phyloP scores from a whole-genome alignment of 2,888 invertebrate species.

The Drosophila quinaria region DNA sequence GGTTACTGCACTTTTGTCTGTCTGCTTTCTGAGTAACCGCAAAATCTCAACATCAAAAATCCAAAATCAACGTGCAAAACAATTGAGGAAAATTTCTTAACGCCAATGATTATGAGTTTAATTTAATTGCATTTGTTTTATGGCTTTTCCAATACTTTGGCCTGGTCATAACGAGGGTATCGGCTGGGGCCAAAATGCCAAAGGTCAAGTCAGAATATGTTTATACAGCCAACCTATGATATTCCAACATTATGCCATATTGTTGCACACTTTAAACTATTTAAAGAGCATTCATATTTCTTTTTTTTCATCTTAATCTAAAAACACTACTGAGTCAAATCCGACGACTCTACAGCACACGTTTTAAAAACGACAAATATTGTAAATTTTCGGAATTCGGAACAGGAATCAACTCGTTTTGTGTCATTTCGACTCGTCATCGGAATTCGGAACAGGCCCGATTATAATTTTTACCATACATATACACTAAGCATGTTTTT shows the following conservation, averaged over 20 bases:
- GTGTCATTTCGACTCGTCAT: too few relatives aligned
- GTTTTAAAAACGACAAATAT: too few relatives aligned
- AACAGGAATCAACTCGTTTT: too few relatives aligned
- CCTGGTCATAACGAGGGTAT: slow-evolving; percentile 14
- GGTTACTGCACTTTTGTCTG: not conserved
- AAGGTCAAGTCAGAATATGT: slow-evolving; percentile 3
- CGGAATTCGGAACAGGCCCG: too few relatives aligned
- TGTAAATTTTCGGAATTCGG: too few relatives aligned
- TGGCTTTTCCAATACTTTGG: slow-evolving; percentile 24
- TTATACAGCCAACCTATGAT: not conserved
- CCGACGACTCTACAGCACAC: too few relatives aligned
- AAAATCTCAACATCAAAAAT: slow-evolving; percentile 49
- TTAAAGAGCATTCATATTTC: not conserved
- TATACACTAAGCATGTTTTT: too few relatives aligned
- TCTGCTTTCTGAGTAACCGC: not conserved
- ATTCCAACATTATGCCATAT: slow-evolving; percentile 13
- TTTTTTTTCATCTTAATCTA: not conserved
- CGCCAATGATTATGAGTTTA: slow-evolving; percentile 24
- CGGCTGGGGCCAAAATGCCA: slow-evolving; percentile 1
- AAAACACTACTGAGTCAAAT: not conserved
- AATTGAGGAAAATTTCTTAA: slow-evolving; percentile 30
- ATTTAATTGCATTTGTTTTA: slow-evolving; percentile 38
- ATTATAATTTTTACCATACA: too few relatives aligned
- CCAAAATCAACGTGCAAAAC: slow-evolving; percentile 23
- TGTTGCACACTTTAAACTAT: slow-evolving; percentile 12